phyloP scores from a whole-genome alignment of 2,797 vertebrate species.

The Hydrolagus colliei region DNA sequence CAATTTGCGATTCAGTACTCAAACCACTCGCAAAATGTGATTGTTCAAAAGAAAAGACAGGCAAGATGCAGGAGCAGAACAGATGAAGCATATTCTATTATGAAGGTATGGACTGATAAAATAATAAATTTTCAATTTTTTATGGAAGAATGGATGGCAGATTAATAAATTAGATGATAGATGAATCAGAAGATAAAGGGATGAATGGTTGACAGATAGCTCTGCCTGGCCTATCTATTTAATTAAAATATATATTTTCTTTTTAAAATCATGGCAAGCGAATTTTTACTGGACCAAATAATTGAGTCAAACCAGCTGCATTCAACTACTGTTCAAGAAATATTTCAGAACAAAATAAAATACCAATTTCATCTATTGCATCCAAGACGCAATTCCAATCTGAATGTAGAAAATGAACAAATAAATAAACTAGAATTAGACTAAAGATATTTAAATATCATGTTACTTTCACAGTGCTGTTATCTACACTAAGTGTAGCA shows the following conservation, averaged over 20 bases:
- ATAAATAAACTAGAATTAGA: too few relatives aligned
- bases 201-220: conserved; percentile 30
- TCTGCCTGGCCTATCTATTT: conserved; percentile 18
- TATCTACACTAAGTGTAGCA: too few relatives aligned
- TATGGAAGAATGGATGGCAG: conserved; percentile 26
- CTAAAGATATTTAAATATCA: too few relatives aligned
- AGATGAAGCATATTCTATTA: conserved; percentile 27
- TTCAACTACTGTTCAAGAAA: too few relatives aligned
- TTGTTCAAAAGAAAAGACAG: conserved; percentile 23
- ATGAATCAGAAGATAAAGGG: conserved; percentile 30
- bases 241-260: conserved; percentile 30
- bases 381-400: too few relatives aligned
- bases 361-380: too few relatives aligned
- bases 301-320: too few relatives aligned
- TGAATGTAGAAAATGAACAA: too few relatives aligned
- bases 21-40: conserved; percentile 9
- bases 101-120: not conserved
- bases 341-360: too few relatives aligned
- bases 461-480: too few relatives aligned
- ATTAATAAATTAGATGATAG: conserved; percentile 31
- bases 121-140: conserved; percentile 25
- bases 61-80: not conserved
- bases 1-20: not conserved
- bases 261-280: not conserved
- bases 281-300: too few relatives aligned